These are phyloP conservation scores for Sialis fuliginosa DNA, from an alignment of 2,888 invertebrate genomes.

Conservation along the genomic window DNA sequence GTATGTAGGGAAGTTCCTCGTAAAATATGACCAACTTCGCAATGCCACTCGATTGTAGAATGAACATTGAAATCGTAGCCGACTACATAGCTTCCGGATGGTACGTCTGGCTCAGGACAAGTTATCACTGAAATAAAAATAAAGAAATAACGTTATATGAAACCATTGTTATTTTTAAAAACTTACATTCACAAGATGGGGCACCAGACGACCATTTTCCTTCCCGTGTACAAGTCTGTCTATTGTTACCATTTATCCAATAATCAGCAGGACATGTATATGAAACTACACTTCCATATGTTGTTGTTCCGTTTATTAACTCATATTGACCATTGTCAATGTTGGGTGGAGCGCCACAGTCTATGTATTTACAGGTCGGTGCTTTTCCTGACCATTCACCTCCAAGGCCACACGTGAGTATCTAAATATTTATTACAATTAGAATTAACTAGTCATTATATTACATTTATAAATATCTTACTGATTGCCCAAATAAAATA, in stretches of 20 bases:
- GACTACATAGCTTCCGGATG: conserved; percentile 69
- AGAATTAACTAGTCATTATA: not conserved
- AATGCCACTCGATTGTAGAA: conserved; percentile 73
- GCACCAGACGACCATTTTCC: conserved; percentile 78
- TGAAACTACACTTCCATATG: conserved; percentile 58
- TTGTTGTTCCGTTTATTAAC: conserved; percentile 62
- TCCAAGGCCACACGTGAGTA: conserved; percentile 67
- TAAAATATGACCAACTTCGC: conserved; percentile 67
- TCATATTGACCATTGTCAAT: conserved; percentile 58
- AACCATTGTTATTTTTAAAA: not conserved
- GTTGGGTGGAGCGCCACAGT: conserved; percentile 67
- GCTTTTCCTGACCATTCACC: conserved; percentile 67
- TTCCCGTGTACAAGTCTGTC: conserved; percentile 58
- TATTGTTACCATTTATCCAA: conserved; percentile 57
- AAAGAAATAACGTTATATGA: conserved; percentile 5
- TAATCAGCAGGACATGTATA: conserved; percentile 70
- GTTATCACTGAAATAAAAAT: conserved; percentile 46
- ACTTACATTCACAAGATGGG: conserved; percentile 69
- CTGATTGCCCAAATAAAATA: conserved; percentile 64
- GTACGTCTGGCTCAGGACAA: conserved; percentile 74
- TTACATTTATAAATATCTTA: conserved; percentile 24
- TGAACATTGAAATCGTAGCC: conserved; percentile 82
- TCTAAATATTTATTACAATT: conserved; percentile 25
- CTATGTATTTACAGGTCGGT: conserved; percentile 71
- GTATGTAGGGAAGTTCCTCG: conserved; percentile 51